Conservation (phyloP, 2,113 vertebrate genomes). For the Isurus oxyrinchus region DNA sequence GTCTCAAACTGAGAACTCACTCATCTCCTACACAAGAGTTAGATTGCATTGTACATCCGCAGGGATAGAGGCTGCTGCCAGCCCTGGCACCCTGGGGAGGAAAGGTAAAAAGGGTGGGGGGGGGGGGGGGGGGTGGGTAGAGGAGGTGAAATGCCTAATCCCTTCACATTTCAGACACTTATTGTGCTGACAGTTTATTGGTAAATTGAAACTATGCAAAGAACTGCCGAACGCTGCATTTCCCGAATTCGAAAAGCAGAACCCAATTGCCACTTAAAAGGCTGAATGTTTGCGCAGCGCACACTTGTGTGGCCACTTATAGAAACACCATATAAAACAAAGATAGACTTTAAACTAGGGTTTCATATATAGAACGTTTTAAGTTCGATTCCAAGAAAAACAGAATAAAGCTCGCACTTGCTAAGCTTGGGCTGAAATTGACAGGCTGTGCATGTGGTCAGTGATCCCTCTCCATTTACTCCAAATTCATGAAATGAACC, state of each 20-base stretch:
- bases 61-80: neutral
- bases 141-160: neutral
- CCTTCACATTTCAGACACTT: slow-evolving; percentile 16
- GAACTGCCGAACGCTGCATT: neutral
- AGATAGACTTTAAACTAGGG: neutral
- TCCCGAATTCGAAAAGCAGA: neutral
- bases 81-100: neutral
- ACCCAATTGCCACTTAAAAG: neutral
- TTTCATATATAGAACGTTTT: neutral
- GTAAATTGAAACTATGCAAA: neutral
- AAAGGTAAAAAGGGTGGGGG: neutral
- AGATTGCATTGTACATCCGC: slow-evolving; percentile 10
- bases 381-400: neutral
- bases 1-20: slow-evolving; percentile 11
- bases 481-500: neutral
- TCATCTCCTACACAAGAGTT: slow-evolving; percentile 22
- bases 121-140: neutral
- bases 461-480: neutral
- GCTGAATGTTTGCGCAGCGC: neutral
- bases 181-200: neutral
- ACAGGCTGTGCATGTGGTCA: neutral
- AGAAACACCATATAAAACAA: neutral
- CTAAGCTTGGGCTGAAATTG: neutral
- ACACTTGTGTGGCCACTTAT: neutral
- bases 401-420: neutral